These are phyloP conservation scores for Galeruca laticollis DNA, from an alignment of 2,888 invertebrate genomes.

Conservation along the genomic window DNA sequence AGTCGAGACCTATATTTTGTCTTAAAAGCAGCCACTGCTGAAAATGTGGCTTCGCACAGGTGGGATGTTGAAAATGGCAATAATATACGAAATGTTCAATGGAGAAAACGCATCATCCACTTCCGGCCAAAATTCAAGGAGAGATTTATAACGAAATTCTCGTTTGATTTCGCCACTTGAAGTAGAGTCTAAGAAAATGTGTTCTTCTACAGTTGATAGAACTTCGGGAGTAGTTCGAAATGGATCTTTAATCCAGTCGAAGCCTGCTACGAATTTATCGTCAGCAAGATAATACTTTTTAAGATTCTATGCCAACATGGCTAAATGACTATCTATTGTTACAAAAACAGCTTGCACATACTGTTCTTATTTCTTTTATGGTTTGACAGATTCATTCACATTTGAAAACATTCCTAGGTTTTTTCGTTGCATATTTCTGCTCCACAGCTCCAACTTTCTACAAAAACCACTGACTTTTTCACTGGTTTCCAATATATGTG, in stretches of 20 bases:
- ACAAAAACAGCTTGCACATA: constrained; percentile 20
- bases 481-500: constrained; percentile 39
- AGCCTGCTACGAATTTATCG: not conserved
- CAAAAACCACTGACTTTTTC: no score
- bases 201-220: constrained; percentile 15
- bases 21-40: constrained; percentile 6
- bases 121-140: no score
- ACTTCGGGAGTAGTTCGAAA: no score
- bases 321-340: no score
- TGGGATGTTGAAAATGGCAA: no score
- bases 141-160: constrained; percentile 23
- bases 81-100: constrained; percentile 22
- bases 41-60: constrained; percentile 20
- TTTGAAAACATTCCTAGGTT: constrained; percentile 15
- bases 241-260: not conserved
- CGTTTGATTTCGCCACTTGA: constrained; percentile 21
- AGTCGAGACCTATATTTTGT: constrained; percentile 2
- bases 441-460: no score
- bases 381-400: constrained; percentile 13
- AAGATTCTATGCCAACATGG: no score
- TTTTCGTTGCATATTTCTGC: no score
- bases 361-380: constrained; percentile 10
- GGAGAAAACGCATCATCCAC: constrained; percentile 12
- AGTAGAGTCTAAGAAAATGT: constrained; percentile 22
- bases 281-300: no score